Percentiles rank a stretch among this genome's conserved stretches.
Conservation (phyloP, 2,888 invertebrate species). For the Blomia tropicalis region DNA sequence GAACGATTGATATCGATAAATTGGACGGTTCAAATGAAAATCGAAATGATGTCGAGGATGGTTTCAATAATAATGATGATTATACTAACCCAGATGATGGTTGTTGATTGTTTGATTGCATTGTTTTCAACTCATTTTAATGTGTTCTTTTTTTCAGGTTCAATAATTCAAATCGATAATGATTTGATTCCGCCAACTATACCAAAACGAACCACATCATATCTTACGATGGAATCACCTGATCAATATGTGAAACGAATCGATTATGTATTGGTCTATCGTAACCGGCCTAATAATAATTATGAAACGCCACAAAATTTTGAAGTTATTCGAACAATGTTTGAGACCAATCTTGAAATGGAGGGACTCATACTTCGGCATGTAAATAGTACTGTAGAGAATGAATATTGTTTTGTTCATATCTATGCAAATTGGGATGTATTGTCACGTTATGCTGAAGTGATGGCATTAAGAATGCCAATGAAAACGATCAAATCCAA, state of each 20-base stretch:
- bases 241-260: conserved; percentile 24
- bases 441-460: conserved; percentile 69
- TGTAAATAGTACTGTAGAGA: conserved; percentile 39
- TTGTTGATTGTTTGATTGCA: too few relatives aligned
- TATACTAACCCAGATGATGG: too few relatives aligned
- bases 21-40: too few relatives aligned
- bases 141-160: too few relatives aligned
- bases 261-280: conserved; percentile 30
- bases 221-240: not conserved
- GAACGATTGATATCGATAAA: too few relatives aligned
- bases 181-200: not conserved
- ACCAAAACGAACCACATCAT: not conserved
- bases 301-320: conserved; percentile 41
- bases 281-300: conserved; percentile 15
- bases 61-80: too few relatives aligned
- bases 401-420: conserved; percentile 56
- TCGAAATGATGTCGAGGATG: too few relatives aligned
- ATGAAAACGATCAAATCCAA: conserved; percentile 46
- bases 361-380: conserved; percentile 60
- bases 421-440: conserved; percentile 71
- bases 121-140: too few relatives aligned
- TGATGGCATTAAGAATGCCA: conserved; percentile 76
- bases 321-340: conserved; percentile 40
- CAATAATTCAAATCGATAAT: too few relatives aligned
- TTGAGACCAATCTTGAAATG: conserved; percentile 45